phyloP scores from a whole-genome alignment of 2,113 vertebrate genomes.

The Cyprinodon tularosa region DNA sequence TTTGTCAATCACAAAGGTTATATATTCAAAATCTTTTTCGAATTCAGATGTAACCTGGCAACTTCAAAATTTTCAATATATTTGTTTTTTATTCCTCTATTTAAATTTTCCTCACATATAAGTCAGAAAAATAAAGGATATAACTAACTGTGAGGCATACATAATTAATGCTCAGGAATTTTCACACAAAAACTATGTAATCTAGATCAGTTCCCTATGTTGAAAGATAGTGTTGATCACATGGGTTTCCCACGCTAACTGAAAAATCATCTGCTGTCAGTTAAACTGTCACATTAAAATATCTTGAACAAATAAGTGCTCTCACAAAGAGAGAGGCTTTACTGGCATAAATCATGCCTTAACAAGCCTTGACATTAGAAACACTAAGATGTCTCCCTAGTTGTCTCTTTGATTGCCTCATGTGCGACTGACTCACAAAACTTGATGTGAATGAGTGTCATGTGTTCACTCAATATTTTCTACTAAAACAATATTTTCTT shows the following conservation, averaged over 20 bases:
- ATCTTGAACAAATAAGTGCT: background rate
- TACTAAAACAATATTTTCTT: no score
- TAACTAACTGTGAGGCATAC: no score
- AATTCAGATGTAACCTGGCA: background rate
- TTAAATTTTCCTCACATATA: background rate
- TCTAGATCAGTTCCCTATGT: constrained; percentile 2
- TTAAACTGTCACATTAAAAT: background rate
- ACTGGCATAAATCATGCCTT: constrained; percentile 16
- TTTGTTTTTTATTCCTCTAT: background rate
- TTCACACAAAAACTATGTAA: no score
- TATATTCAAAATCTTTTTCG: background rate
- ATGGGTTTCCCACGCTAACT: constrained; percentile 22
- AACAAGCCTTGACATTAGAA: constrained; percentile 28
- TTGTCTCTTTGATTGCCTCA: constrained; percentile 9
- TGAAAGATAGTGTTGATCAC: constrained; percentile 2
- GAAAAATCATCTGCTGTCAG: constrained; percentile 1
- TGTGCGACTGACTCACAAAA: background rate
- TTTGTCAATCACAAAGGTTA: background rate
- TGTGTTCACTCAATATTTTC: background rate
- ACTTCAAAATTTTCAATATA: background rate
- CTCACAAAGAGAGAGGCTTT: constrained; percentile 5
- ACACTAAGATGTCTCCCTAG: background rate
- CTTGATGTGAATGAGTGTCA: background rate
- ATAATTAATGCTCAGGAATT: background rate
- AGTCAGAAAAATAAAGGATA: background rate